phyloP scores from a whole-genome alignment of 1,140 invertebrate genomes.

The Apis florea region DNA sequence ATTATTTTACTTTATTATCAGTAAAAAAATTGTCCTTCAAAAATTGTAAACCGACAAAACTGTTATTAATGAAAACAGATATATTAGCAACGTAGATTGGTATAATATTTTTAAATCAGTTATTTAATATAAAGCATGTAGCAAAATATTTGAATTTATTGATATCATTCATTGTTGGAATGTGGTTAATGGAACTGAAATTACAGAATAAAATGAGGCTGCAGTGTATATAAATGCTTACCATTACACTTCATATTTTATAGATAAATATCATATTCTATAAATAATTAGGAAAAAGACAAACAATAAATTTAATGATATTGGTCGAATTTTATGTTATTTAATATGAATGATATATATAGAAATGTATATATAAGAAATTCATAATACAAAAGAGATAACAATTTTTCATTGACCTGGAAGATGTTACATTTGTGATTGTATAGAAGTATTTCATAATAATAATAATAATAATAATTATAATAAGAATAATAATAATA shows the following conservation, averaged over 20 bases:
- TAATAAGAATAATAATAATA: conserved; percentile 33
- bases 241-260: conserved; percentile 51
- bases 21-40: conserved; percentile 21
- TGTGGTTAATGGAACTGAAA: conserved; percentile 28
- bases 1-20: conserved; percentile 58
- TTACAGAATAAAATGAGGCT: conserved; percentile 47
- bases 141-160: conserved; percentile 18
- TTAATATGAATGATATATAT: conserved; percentile 39
- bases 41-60: conserved; percentile 26
- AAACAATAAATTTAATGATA: conserved; percentile 28
- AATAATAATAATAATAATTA: conserved; percentile 33
- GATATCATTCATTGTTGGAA: conserved; percentile 22
- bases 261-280: conserved; percentile 51
- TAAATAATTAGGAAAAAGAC: conserved; percentile 24
- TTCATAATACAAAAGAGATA: conserved; percentile 26
- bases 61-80: conserved; percentile 40
- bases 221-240: conserved; percentile 68
- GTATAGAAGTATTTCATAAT: conserved; percentile 40
- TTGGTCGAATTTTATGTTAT: conserved; percentile 50
- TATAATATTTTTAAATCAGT: conserved; percentile 63
- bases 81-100: conserved; percentile 52
- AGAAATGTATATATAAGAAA: conserved; percentile 34
- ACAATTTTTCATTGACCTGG: conserved; percentile 31
- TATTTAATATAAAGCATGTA: conserved; percentile 47
- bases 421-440: conserved; percentile 36